Evolutionary conservation across 2,113 vertebrate species (phyloP).

Genomic region (Amazona vittata): DNA sequence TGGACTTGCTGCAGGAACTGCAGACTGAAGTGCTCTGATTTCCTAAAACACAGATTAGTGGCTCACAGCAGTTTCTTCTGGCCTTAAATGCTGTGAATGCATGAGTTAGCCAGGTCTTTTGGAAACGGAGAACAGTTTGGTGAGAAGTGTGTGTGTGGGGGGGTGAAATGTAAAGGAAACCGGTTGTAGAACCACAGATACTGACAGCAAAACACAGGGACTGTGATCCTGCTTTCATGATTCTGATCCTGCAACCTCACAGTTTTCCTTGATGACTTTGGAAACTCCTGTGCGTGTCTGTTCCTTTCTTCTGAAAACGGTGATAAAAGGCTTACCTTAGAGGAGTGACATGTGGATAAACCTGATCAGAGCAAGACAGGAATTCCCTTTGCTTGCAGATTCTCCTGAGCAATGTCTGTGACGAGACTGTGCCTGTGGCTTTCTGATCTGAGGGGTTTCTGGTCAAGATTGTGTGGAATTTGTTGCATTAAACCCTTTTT

Average conservation of each 20-base stretch:
- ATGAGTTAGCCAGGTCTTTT: background rate
- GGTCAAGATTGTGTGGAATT: background rate
- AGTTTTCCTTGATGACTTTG: background rate
- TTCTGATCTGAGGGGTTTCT: background rate
- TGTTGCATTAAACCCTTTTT: background rate
- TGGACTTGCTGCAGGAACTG: background rate
- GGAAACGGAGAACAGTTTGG: background rate
- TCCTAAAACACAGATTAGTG: background rate
- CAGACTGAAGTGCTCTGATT: background rate
- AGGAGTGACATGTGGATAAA: background rate
- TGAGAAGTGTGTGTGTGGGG: no score
- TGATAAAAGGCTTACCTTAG: background rate
- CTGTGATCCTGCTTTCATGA: background rate
- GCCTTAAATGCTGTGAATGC: background rate
- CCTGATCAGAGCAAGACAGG: background rate
- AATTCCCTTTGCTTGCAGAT: background rate
- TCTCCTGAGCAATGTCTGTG: background rate
- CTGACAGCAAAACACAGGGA: background rate
- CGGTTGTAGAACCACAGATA: background rate
- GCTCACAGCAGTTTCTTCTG: background rate
- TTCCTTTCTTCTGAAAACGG: background rate
- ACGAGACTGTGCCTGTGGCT: background rate
- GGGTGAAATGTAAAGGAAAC: background rate
- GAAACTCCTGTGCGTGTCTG: background rate
- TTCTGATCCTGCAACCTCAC: background rate